Conservation (phyloP, 2,113 vertebrate species). For the Pygoscelis adeliae region DNA sequence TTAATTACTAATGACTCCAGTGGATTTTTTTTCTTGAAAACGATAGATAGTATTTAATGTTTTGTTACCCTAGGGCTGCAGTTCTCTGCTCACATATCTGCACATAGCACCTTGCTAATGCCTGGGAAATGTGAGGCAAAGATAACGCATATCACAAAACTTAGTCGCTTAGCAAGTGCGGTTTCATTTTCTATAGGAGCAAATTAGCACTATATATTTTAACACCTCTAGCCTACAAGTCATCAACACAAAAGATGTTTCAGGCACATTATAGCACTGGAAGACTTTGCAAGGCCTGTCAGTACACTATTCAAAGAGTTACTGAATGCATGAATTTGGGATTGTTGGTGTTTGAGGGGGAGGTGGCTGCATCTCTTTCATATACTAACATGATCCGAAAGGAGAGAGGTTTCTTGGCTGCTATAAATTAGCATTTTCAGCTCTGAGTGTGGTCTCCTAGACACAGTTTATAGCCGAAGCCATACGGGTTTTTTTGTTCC, state of each 20-base stretch:
- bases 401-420: neutral
- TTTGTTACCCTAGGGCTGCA: neutral
- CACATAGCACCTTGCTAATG: neutral
- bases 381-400: neutral
- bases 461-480: neutral
- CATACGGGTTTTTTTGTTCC: neutral
- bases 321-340: neutral
- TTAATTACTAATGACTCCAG: neutral
- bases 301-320: neutral
- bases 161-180: neutral
- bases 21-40: neutral
- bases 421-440: neutral
- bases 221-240: neutral
- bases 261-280: neutral
- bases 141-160: neutral
- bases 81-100: neutral
- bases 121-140: neutral
- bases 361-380: neutral
- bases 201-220: neutral
- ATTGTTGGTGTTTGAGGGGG: neutral
- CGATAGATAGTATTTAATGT: neutral
- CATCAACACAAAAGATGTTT: neutral
- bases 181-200: neutral
- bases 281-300: neutral
- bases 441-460: neutral